Evolutionary conservation across 2,797 vertebrate species (phyloP).

Genomic region (Sebastiscus albofasciatus): DNA sequence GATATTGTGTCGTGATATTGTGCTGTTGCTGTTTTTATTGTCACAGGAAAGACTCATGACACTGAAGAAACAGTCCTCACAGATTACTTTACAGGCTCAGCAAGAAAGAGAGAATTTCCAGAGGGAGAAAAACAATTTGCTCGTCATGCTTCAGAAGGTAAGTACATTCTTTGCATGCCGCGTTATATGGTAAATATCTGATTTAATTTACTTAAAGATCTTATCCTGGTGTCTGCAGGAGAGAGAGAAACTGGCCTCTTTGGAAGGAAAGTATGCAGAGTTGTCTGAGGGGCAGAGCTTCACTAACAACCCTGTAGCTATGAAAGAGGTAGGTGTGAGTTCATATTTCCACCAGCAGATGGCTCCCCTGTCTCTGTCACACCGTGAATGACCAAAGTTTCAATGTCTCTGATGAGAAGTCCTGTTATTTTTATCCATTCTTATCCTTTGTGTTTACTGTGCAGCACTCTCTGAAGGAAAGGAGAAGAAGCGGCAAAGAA

Average conservation of each 20-base stretch:
- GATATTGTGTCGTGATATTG: neutral
- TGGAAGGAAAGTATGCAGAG: constrained; percentile 85
- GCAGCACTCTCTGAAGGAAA: constrained; percentile 91
- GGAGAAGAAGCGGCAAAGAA: constrained; percentile 89
- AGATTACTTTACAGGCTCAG: constrained; percentile 83
- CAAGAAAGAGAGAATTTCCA: constrained; percentile 84
- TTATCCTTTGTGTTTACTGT: constrained; percentile 16
- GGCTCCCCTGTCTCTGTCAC: neutral
- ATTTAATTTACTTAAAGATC: constrained; percentile 11
- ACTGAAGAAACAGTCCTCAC: constrained; percentile 92
- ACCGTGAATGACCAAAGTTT: neutral
- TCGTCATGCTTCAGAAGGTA: constrained; percentile 85
- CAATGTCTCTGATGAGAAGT: neutral
- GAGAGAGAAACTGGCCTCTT: constrained; percentile 77
- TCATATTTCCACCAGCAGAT: constrained; percentile 3
- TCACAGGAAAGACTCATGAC: constrained; percentile 90
- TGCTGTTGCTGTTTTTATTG: neutral
- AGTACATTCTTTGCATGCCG: neutral
- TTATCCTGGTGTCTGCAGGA: constrained; percentile 69
- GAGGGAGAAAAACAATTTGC: constrained; percentile 84
- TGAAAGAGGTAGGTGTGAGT: constrained; percentile 77
- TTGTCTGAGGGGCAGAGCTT: constrained; percentile 81
- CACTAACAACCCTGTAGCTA: constrained; percentile 64
- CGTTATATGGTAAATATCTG: neutral
- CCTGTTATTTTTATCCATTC: neutral